These are phyloP conservation scores for Catocala fraxini DNA, from an alignment of 2,888 invertebrate species.

Conservation along the genomic window DNA sequence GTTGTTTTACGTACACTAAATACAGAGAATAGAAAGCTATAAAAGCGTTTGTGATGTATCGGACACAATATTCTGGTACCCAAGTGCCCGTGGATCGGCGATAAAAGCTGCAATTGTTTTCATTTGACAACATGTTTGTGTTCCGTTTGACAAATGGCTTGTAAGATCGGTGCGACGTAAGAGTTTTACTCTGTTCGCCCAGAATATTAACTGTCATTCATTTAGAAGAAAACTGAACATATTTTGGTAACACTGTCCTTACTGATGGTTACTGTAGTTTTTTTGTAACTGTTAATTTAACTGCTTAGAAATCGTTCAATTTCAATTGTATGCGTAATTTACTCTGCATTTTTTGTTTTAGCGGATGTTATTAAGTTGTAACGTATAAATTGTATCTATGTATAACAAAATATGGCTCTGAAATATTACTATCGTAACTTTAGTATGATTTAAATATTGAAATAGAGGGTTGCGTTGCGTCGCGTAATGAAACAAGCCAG, in stretches of 20 bases:
- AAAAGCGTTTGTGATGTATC: constrained; percentile 43
- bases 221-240: constrained; percentile 38
- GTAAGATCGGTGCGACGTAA: constrained; percentile 58
- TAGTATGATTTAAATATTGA: constrained; percentile 58
- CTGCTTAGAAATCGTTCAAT: too few relatives aligned
- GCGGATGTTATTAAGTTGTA: constrained; percentile 12
- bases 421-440: constrained; percentile 46
- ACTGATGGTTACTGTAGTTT: not conserved
- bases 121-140: constrained; percentile 72
- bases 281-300: too few relatives aligned
- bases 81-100: constrained; percentile 51
- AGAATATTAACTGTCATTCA: constrained; percentile 48
- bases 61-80: constrained; percentile 47
- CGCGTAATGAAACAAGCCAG: constrained; percentile 80
- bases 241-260: constrained; percentile 15
- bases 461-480: constrained; percentile 46
- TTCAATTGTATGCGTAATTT: too few relatives aligned
- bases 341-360: constrained; percentile 1
- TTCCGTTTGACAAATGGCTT: constrained; percentile 66
- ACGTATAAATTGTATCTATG: not conserved
- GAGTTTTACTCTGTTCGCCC: constrained; percentile 50
- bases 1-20: constrained; percentile 27
- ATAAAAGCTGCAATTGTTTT: constrained; percentile 70
- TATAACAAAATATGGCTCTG: constrained; percentile 24
- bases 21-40: constrained; percentile 32